Percentiles rank a stretch among this genome's conserved stretches.
Conservation (phyloP, 2,113 vertebrate species). For the Dryoscopus gambensis region DNA sequence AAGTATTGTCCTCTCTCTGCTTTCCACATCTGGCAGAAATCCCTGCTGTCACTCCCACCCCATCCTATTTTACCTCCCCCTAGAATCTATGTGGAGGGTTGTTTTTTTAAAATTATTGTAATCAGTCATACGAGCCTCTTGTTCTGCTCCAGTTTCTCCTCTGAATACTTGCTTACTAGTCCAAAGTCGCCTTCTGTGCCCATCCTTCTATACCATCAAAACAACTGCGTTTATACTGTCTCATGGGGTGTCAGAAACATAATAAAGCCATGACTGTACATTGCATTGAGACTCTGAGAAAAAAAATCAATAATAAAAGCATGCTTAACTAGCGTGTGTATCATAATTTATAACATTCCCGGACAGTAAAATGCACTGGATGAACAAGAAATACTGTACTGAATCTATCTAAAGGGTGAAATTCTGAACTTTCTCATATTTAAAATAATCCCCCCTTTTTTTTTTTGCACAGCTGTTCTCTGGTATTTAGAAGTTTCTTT, state of each 20-base stretch:
- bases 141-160: background rate
- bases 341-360: background rate
- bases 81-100: background rate
- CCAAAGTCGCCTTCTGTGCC: background rate
- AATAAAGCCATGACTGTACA: background rate
- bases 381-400: background rate
- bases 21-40: conserved; percentile 20
- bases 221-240: background rate
- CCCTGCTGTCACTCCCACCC: background rate
- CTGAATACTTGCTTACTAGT: background rate
- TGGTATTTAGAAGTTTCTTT: background rate
- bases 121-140: background rate
- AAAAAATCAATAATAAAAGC: background rate
- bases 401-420: background rate
- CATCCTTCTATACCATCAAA: accelerated
- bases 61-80: background rate
- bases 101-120: background rate
- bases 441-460: background rate
- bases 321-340: background rate
- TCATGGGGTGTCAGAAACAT: background rate
- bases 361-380: background rate
- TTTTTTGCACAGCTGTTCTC: background rate
- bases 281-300: background rate
- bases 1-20: conserved; percentile 1
- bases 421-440: background rate